Conservation (phyloP, 2,797 vertebrate genomes). For the Aquila chrysaetos region DNA sequence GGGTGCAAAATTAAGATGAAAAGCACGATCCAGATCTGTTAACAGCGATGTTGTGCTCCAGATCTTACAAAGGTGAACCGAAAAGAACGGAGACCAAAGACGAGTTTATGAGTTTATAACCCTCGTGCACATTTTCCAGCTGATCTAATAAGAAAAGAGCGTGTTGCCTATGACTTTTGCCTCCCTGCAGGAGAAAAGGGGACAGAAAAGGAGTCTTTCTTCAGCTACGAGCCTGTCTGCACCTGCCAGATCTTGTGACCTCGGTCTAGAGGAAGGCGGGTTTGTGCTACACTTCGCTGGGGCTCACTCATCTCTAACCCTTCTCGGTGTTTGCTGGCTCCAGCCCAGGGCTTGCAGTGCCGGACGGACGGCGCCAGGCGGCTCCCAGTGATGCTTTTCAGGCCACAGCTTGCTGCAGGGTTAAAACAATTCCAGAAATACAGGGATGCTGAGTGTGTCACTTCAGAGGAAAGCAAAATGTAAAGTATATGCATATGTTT, state of each 20-base stretch:
- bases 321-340: neutral
- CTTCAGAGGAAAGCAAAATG: neutral
- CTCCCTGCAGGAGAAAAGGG: neutral
- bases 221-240: neutral
- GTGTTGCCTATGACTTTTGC: neutral
- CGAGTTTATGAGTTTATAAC: neutral
- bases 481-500: rapidly evolving
- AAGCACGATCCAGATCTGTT: neutral
- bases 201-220: neutral
- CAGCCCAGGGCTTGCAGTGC: neutral
- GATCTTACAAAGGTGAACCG: neutral
- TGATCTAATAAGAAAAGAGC: neutral
- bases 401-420: neutral
- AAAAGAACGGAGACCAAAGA: neutral
- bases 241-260: neutral
- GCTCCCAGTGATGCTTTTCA: constrained; percentile 4
- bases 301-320: neutral
- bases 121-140: rapidly evolving
- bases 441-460: rapidly evolving
- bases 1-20: neutral
- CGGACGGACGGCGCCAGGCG: constrained; percentile 49
- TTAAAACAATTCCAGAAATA: neutral
- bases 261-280: neutral
- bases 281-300: neutral
- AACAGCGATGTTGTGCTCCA: rapidly evolving